phyloP scores from a whole-genome alignment of 2,888 invertebrate species.

The Drepanosiphum platanoidis region DNA sequence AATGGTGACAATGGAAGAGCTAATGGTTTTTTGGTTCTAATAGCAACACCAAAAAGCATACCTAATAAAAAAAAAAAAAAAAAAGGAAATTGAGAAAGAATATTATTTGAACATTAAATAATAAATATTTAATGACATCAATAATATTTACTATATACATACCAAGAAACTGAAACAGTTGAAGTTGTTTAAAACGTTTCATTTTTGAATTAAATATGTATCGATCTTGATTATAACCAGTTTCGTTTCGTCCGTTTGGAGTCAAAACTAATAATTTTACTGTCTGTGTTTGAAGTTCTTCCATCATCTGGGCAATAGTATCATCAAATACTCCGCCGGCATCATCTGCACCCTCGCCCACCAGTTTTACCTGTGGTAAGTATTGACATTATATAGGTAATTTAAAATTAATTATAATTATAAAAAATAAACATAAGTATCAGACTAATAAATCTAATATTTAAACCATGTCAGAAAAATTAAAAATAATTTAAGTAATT shows the following conservation, averaged over 20 bases:
- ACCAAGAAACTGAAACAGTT: slow-evolving; percentile 74
- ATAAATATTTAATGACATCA: neutral
- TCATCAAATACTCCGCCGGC: slow-evolving; percentile 78
- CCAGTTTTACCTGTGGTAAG: slow-evolving; percentile 70
- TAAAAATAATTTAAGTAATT: no score
- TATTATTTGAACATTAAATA: slow-evolving; percentile 1
- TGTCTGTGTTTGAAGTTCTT: slow-evolving; percentile 72
- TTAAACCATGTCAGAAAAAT: neutral
- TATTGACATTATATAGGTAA: neutral
- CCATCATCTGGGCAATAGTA: slow-evolving; percentile 76
- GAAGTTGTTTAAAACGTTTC: slow-evolving; percentile 70
- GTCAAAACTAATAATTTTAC: slow-evolving; percentile 73
- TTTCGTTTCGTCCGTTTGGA: slow-evolving; percentile 73
- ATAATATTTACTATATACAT: slow-evolving; percentile 61
- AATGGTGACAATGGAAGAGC: slow-evolving; percentile 73
- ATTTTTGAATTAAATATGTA: slow-evolving; percentile 73
- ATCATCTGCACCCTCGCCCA: slow-evolving; percentile 77
- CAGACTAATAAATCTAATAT: neutral
- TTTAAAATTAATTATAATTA: neutral
- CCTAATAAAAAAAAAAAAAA: slow-evolving; percentile 66
- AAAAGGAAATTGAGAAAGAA: no score
- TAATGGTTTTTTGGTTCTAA: slow-evolving; percentile 75
- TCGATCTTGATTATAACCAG: slow-evolving; percentile 73
- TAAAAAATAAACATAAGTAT: neutral
- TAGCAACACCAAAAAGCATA: slow-evolving; percentile 74